These are phyloP conservation scores for Daktulosphaira vitifoliae DNA, from an alignment of 1,140 invertebrate species.

Conservation along the genomic window DNA sequence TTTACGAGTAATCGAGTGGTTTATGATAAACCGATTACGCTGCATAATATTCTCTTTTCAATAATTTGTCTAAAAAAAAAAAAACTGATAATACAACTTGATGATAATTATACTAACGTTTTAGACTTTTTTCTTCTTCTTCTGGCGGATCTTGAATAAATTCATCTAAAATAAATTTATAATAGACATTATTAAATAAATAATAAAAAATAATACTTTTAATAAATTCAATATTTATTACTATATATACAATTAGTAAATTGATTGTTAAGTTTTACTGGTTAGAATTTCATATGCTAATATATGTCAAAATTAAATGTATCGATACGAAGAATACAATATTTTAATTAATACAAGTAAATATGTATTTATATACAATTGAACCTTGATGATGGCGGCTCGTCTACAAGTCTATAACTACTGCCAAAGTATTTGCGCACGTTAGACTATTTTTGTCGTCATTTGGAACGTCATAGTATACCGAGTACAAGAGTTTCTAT, in stretches of 20 bases:
- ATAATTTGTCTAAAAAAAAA: too few species aligned
- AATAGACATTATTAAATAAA: constrained; percentile 44
- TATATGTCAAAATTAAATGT: too few species aligned
- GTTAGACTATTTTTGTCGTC: constrained; percentile 31
- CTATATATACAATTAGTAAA: too few species aligned
- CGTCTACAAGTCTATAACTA: constrained; percentile 25
- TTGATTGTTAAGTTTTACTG: too few species aligned
- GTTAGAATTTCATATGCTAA: too few species aligned
- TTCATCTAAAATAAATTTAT: constrained; percentile 43
- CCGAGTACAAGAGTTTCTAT: too few species aligned
- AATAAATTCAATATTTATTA: background rate
- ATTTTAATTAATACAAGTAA: background rate
- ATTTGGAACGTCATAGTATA: constrained; percentile 22
- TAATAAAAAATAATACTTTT: constrained; percentile 46
- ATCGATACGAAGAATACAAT: too few species aligned
- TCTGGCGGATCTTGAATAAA: constrained; percentile 59
- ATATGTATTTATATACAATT: constrained; percentile 10
- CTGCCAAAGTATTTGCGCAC: constrained; percentile 33
- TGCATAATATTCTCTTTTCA: too few species aligned
- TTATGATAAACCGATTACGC: too few species aligned
- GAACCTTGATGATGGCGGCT: constrained; percentile 24
- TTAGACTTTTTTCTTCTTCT: constrained; percentile 65
- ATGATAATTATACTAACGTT: constrained; percentile 58
- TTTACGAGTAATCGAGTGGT: too few species aligned
- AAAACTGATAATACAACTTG: too few species aligned